phyloP scores from a whole-genome alignment of 1,140 invertebrate genomes.

The Tigriopus japonicus region DNA sequence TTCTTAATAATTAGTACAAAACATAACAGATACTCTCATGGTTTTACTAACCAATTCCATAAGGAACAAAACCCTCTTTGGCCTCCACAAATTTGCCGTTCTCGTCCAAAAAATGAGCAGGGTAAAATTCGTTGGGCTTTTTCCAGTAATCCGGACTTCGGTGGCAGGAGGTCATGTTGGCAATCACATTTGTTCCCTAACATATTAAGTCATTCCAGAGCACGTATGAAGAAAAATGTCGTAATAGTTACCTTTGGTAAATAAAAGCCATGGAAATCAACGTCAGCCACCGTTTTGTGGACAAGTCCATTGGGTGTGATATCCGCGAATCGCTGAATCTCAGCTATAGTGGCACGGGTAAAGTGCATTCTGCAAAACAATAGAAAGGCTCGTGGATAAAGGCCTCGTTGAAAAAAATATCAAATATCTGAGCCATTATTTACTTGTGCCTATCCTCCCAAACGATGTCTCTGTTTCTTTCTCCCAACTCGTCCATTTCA shows the following conservation, averaged over 20 bases:
- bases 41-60: constrained; percentile 38
- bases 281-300: constrained; percentile 1
- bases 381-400: no score
- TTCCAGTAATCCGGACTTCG: constrained; percentile 27
- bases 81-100: constrained; percentile 32
- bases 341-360: not conserved
- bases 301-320: constrained; percentile 4
- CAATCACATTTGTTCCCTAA: not conserved
- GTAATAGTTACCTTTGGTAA: constrained; percentile 2
- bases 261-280: not conserved
- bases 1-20: no score
- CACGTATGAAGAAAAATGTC: not conserved
- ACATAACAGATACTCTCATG: not conserved
- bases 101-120: constrained; percentile 48
- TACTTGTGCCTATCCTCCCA: not conserved
- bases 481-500: not conserved
- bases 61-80: constrained; percentile 37
- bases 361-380: not conserved
- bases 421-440: no score
- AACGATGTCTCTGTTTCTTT: not conserved
- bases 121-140: constrained; percentile 45
- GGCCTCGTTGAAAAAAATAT: no score
- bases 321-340: constrained; percentile 4
- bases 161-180: constrained; percentile 4
- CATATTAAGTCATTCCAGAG: not conserved